Evolutionary conservation across 2,113 vertebrate genomes (phyloP).

Genomic region (Jacana jacana): DNA sequence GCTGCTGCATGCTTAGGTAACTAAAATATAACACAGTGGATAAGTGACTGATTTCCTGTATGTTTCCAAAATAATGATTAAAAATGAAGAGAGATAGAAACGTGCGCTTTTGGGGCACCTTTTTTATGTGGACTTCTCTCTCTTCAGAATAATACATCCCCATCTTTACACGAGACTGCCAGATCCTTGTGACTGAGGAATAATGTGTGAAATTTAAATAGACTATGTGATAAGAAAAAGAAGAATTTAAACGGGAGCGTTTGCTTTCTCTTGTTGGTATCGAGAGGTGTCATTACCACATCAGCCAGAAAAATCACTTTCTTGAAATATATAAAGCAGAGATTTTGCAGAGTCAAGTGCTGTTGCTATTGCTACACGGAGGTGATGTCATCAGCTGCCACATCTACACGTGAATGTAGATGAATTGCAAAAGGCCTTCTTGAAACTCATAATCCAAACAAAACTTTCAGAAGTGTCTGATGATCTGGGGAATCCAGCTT

Average conservation of each 20-base stretch:
- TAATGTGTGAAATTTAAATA: not conserved
- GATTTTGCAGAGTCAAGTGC: not conserved
- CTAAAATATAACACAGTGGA: not conserved
- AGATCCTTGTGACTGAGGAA: not conserved
- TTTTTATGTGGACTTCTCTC: not conserved
- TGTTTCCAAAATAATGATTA: not conserved
- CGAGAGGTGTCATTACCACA: not conserved
- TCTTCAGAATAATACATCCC: not conserved
- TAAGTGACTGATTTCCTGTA: not conserved
- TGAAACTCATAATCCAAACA: not conserved
- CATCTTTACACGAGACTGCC: accelerated
- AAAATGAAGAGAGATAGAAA: not conserved
- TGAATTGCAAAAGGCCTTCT: not conserved
- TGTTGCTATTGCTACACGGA: not conserved
- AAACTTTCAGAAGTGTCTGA: not conserved
- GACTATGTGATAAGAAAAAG: not conserved
- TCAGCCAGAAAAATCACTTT: not conserved
- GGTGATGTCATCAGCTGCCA: not conserved
- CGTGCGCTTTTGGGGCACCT: not conserved
- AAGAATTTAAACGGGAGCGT: not conserved
- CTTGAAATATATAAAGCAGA: not conserved
- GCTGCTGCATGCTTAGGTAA: constrained; percentile 96
- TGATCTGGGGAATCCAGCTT: not conserved
- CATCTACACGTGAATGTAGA: no score
- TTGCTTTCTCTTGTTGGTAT: not conserved